Percentiles rank a stretch among this genome's conserved stretches.
phyloP scores from a whole-genome alignment of 2,797 vertebrate genomes.

The Mormyrops boulengeri region DNA sequence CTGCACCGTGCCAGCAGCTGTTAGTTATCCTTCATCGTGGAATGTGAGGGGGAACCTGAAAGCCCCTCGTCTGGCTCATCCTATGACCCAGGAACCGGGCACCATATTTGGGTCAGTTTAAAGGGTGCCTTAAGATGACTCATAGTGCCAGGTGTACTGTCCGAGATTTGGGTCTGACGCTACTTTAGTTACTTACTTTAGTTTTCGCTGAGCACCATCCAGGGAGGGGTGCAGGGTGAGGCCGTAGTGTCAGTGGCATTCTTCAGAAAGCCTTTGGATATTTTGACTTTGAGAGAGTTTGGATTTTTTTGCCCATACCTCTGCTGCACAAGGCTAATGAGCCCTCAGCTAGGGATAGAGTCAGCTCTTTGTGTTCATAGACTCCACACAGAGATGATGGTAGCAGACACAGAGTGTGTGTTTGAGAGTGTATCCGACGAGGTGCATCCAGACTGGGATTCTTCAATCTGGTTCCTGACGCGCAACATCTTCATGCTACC shows the following conservation, averaged over 20 bases:
- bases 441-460: background rate
- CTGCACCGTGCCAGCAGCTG: background rate
- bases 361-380: background rate
- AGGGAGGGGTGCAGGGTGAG: background rate
- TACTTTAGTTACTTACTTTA: background rate
- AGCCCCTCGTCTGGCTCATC: background rate
- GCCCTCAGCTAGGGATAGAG: background rate
- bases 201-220: background rate
- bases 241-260: background rate
- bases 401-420: background rate
- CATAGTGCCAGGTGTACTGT: background rate
- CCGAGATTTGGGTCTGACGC: background rate
- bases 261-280: background rate
- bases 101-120: background rate
- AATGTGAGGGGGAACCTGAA: background rate
- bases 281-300: background rate
- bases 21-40: background rate
- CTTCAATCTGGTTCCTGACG: background rate
- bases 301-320: background rate
- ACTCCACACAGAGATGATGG: background rate
- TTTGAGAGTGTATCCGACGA: background rate
- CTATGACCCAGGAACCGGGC: background rate
- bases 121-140: background rate
- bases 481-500: background rate
- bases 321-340: background rate